These are phyloP conservation scores for Electrona antarctica DNA, from an alignment of 2,113 vertebrate species.

Conservation along the genomic window DNA sequence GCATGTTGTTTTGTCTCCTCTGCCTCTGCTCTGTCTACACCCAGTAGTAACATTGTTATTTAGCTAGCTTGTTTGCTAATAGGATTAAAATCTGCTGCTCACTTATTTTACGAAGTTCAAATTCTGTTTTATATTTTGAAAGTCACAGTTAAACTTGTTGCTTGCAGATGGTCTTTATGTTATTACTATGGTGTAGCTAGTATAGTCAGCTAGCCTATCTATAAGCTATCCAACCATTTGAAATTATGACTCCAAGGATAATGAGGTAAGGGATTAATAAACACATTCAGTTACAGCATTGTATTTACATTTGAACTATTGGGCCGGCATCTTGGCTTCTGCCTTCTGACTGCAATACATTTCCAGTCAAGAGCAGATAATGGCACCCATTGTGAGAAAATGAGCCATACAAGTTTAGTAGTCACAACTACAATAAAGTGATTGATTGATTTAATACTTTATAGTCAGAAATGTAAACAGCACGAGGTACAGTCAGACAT, in stretches of 20 bases:
- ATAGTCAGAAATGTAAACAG: no score
- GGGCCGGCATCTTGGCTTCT: background rate
- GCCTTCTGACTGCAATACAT: background rate
- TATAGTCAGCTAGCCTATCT: constrained; percentile 22
- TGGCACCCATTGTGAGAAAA: background rate
- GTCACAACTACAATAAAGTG: background rate
- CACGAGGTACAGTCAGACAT: no score
- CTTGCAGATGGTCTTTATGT: background rate
- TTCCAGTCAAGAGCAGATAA: background rate
- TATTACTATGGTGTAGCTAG: constrained; percentile 26
- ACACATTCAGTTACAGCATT: background rate
- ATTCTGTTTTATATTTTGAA: background rate
- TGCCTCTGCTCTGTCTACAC: no score
- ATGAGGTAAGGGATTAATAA: constrained; percentile 62
- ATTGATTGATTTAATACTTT: background rate
- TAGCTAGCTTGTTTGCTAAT: constrained; percentile 46
- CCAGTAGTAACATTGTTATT: no score
- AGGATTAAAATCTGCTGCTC: background rate
- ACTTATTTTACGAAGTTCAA: no score
- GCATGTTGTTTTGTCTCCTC: no score
- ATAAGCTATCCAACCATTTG: constrained; percentile 32
- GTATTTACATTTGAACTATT: no score
- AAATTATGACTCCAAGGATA: constrained; percentile 55
- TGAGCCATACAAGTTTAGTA: background rate
- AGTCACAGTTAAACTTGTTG: background rate